Conservation (phyloP, 2,797 vertebrate genomes). For the Salarias fasciatus region DNA sequence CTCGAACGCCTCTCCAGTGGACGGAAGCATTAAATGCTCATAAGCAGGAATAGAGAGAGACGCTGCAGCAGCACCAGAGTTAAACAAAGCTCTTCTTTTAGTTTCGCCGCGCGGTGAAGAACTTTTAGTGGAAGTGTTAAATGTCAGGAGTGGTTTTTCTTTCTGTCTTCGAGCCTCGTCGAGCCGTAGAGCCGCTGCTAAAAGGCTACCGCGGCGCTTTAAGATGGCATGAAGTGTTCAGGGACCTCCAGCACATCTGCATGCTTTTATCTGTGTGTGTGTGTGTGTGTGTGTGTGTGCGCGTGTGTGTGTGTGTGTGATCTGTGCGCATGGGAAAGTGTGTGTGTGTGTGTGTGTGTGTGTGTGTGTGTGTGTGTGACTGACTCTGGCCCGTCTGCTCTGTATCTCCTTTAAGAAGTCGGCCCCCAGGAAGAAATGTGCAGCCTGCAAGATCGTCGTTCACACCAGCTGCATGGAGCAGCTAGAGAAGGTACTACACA, state of each 20-base stretch:
- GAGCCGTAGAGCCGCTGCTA: too few relatives aligned
- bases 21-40: too few relatives aligned
- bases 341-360: conserved; percentile 21
- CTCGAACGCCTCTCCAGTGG: too few relatives aligned
- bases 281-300: conserved; percentile 7
- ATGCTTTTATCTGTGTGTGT: neutral
- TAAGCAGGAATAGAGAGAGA: too few relatives aligned
- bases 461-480: conserved; percentile 95
- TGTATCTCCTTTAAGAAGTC: conserved; percentile 92
- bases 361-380: conserved; percentile 40
- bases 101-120: too few relatives aligned
- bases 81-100: too few relatives aligned
- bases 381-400: conserved; percentile 51
- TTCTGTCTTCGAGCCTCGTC: too few relatives aligned
- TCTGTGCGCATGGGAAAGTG: conserved; percentile 12
- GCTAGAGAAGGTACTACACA: conserved; percentile 89
- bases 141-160: too few relatives aligned
- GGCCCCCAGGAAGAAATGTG: conserved; percentile 94
- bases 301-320: conserved; percentile 11
- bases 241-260: conserved; percentile 1
- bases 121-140: too few relatives aligned
- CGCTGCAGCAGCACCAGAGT: too few relatives aligned
- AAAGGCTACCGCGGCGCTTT: too few relatives aligned
- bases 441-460: conserved; percentile 96
- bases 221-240: conserved; percentile 11